Evolutionary conservation across 2,888 invertebrate genomes (phyloP).

Genomic region (Hartigia nigra): DNA sequence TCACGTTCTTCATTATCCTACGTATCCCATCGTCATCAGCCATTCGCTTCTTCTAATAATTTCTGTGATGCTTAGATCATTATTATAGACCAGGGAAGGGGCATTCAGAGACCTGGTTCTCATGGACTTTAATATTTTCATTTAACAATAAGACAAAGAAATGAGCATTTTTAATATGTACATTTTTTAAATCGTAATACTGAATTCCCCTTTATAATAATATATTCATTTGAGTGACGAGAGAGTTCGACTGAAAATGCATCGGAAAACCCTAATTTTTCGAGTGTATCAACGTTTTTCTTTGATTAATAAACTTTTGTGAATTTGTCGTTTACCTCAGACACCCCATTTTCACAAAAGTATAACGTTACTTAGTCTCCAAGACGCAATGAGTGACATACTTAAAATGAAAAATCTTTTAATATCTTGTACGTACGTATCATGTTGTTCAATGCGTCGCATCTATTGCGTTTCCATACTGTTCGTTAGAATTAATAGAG

Average conservation of each 20-base stretch:
- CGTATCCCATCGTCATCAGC: constrained; percentile 27
- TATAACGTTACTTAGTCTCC: constrained; percentile 24
- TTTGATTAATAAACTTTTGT: background rate
- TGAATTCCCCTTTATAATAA: constrained; percentile 26
- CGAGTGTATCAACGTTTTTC: background rate
- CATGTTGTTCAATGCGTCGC: constrained; percentile 32
- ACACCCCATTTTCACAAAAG: constrained; percentile 10
- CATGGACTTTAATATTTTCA: background rate
- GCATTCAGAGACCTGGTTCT: constrained; percentile 20
- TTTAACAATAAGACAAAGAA: background rate
- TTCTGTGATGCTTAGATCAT: constrained; percentile 43
- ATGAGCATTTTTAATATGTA: too few relatives aligned
- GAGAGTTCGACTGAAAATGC: constrained; percentile 13
- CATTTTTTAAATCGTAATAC: constrained; percentile 8
- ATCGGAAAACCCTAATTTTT: constrained; percentile 18
- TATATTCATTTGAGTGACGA: constrained; percentile 10
- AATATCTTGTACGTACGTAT: constrained; percentile 2
- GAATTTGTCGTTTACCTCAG: background rate
- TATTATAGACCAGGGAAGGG: constrained; percentile 20
- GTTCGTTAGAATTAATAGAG: constrained; percentile 50
- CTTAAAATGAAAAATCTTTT: background rate
- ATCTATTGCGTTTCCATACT: constrained; percentile 33
- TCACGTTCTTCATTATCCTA: constrained; percentile 35
- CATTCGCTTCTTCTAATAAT: constrained; percentile 52
- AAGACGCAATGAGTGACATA: constrained; percentile 19